These are phyloP conservation scores for Disparrhopalites patrizii DNA, from an alignment of 2,888 invertebrate species.

Conservation along the genomic window DNA sequence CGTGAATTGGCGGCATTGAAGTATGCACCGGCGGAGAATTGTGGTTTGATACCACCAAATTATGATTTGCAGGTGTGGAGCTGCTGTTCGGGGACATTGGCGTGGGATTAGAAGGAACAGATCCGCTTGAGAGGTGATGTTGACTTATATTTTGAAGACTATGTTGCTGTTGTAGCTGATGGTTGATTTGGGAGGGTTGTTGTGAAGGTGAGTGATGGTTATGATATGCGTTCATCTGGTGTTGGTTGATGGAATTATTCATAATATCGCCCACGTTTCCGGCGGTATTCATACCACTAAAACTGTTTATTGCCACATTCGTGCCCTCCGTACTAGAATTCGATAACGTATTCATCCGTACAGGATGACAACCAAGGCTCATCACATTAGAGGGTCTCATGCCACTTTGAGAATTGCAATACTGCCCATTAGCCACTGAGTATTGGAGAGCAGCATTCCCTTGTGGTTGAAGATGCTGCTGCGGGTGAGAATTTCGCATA, in stretches of 20 bases:
- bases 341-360: constrained; percentile 29
- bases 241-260: constrained; percentile 47
- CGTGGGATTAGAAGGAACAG: constrained; percentile 32
- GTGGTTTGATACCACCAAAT: constrained; percentile 8
- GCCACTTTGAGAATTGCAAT: constrained; percentile 35
- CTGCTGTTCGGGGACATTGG: constrained; percentile 17
- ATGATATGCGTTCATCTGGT: constrained; percentile 32
- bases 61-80: constrained; percentile 15
- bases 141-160: constrained; percentile 31
- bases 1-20: neutral
- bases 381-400: constrained; percentile 41
- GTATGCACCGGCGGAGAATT: constrained; percentile 17
- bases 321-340: constrained; percentile 33
- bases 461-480: constrained; percentile 20
- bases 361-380: constrained; percentile 34
- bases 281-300: constrained; percentile 64
- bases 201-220: constrained; percentile 29
- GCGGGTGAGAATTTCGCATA: constrained; percentile 12
- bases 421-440: constrained; percentile 39
- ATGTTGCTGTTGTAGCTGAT: constrained; percentile 26
- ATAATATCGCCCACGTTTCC: constrained; percentile 64
- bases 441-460: constrained; percentile 19
- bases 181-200: constrained; percentile 25
- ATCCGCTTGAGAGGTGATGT: constrained; percentile 29
- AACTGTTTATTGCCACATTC: constrained; percentile 58